Evolutionary conservation across 2,797 vertebrate genomes (phyloP), one percentile per base, ranked within the genome.

Genomic region (Serranus cabrilla): DNA sequence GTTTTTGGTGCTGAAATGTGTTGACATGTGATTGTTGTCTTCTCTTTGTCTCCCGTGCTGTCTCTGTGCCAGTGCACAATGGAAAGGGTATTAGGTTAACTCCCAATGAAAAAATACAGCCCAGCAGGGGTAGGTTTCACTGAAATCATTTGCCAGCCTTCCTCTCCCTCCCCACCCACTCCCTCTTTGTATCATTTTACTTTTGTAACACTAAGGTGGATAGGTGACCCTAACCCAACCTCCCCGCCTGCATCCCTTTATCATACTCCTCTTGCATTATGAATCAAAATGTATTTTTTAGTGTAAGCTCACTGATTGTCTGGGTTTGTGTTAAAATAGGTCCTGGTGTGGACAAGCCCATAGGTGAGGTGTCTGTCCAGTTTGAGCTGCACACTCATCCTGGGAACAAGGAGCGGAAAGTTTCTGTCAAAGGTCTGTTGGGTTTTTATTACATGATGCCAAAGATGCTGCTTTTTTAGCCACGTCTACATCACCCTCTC

Each of bases 51-150:
- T 87, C 90, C 71, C 91, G 91, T 95, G 94, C 93, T 95, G 94
- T 96, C 89, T 96, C 87, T 91, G 90, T 91, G 72, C 80, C 96
- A 99, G 98, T 99, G 93, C 97, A 98, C 95, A 96, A 96, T 94
- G 97, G 97, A 91, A 99, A 98, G 96, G 98, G 97, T 95, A 94
- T 98, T 94, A 97, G 97, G 93, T 96, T 98, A 92, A 98, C 97
- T n/a, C 94, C 96, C 93, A 97, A 93, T 94, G 98, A 98, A 91
- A 98, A 97, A 94, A 91, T 96, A 89, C 96, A 93, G 90, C 97
- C 97, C 81, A 96, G 95, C 94, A 96, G 95, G 96, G 97, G 98
- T 99, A 99, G 89, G 98, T 98, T 57, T 74, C 63, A 74, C 25
- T 66, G 43, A 83, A 82, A 59, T 78, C 71, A 62, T 74, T 50